These are phyloP conservation scores for Phoxinus phoxinus DNA, from an alignment of 2,113 vertebrate species.

Conservation along the genomic window DNA sequence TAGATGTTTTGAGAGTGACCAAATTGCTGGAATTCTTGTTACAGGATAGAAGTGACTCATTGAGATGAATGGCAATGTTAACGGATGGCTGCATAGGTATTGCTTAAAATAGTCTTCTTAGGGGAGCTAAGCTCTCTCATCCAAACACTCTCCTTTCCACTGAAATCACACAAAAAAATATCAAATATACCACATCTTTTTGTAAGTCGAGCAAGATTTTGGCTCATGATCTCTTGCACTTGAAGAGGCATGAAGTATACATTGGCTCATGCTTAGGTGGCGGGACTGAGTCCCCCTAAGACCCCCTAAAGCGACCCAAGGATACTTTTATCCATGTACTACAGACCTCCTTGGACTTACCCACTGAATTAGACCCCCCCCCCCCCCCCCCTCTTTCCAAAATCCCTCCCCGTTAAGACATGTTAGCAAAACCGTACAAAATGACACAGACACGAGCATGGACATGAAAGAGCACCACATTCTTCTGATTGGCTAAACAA, in stretches of 20 bases:
- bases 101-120: background rate
- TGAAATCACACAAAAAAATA: background rate
- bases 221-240: background rate
- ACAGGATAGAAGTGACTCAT: background rate
- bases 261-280: background rate
- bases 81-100: background rate
- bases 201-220: background rate
- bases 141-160: background rate
- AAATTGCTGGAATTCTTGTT: background rate
- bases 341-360: background rate
- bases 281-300: background rate
- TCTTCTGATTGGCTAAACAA: background rate
- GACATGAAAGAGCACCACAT: background rate
- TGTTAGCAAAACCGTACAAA: background rate
- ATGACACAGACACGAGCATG: background rate
- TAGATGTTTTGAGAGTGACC: background rate
- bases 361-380: background rate
- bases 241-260: background rate
- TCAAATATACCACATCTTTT: background rate
- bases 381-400: background rate
- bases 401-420: background rate
- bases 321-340: conserved; percentile 3
- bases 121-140: background rate
- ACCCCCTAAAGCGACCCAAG: background rate
- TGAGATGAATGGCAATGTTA: background rate